Conservation (phyloP, 2,113 vertebrate species). For the Chlorodrepanis virens region DNA sequence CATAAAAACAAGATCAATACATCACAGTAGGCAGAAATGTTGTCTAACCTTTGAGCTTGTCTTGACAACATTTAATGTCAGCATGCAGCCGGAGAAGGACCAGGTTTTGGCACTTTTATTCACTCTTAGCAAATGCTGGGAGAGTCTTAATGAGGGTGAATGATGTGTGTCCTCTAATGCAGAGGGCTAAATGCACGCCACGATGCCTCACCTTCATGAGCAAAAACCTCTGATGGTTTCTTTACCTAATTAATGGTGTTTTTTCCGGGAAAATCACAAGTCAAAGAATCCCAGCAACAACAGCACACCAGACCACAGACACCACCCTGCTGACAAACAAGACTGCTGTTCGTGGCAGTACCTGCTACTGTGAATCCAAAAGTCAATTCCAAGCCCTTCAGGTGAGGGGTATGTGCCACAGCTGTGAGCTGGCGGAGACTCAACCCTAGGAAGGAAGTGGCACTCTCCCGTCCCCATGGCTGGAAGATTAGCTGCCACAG, state of each 20-base stretch:
- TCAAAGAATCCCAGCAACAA: neutral
- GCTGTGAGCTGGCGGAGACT: rapidly evolving
- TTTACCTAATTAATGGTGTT: rapidly evolving
- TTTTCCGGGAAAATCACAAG: neutral
- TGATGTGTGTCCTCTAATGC: neutral
- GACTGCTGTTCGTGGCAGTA: neutral
- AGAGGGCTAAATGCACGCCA: neutral
- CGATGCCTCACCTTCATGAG: neutral
- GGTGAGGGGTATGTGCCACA: too few relatives aligned
- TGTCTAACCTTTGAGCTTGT: neutral
- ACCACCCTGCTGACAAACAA: neutral
- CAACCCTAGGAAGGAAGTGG: neutral
- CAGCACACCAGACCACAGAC: neutral
- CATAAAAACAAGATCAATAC: slow-evolving; percentile 16
- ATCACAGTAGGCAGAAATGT: neutral
- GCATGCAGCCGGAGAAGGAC: neutral
- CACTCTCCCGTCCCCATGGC: neutral
- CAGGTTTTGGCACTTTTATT: neutral
- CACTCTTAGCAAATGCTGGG: neutral
- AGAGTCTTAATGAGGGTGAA: neutral
- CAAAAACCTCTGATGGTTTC: neutral
- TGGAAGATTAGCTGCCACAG: neutral
- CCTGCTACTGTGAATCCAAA: neutral
- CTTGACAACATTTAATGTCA: neutral
- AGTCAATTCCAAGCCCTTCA: neutral